These are phyloP conservation scores for Anguilla rostrata DNA, from an alignment of 2,113 vertebrate genomes.

Conservation along the genomic window DNA sequence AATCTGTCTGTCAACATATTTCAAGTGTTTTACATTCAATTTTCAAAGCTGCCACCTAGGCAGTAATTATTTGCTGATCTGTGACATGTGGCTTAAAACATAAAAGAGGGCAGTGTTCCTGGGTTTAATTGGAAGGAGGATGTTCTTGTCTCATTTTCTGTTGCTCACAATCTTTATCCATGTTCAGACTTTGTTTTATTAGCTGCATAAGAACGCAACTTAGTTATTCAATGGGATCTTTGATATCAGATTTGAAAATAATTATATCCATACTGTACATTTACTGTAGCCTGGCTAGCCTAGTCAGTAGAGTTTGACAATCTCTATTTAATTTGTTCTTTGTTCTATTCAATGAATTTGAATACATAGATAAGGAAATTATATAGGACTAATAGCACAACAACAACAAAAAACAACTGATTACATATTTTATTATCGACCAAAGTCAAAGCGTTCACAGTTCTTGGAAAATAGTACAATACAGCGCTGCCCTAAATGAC, in stretches of 20 bases:
- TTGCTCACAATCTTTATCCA: conserved; percentile 17
- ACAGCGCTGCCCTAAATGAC: background rate
- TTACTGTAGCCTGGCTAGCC: background rate
- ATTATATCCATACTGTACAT: background rate
- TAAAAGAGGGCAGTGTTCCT: conserved; percentile 34
- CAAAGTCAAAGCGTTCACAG: background rate
- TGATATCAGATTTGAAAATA: background rate
- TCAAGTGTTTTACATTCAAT: conserved; percentile 57
- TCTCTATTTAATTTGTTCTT: background rate
- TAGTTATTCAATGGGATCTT: background rate
- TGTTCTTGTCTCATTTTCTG: conserved; percentile 44
- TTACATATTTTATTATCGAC: background rate
- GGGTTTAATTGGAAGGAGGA: conserved; percentile 48
- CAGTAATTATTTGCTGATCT: conserved; percentile 64
- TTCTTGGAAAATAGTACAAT: background rate
- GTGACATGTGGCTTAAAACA: conserved; percentile 52
- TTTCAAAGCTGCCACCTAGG: conserved; percentile 43
- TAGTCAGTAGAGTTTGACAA: background rate
- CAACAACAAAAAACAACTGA: background rate
- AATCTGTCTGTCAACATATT: conserved; percentile 59
- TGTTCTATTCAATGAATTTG: background rate
- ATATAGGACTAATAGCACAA: background rate
- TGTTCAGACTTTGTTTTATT: conserved; percentile 7
- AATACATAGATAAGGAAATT: background rate
- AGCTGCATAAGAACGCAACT: background rate